Evolutionary conservation across 1,140 invertebrate species (phyloP).

Genomic region (Papilio xuthus): DNA sequence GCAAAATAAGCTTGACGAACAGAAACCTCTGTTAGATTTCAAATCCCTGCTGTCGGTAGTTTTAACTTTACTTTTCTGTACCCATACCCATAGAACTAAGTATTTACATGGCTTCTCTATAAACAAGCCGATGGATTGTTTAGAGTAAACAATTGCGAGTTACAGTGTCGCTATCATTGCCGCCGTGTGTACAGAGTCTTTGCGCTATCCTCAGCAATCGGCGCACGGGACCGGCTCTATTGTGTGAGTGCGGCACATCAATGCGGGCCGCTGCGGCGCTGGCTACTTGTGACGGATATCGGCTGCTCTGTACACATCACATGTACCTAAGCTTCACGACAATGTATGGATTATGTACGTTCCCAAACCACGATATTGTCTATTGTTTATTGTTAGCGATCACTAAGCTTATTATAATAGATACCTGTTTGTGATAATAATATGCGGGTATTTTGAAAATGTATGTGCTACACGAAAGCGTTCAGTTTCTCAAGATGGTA

Average conservation of each 20-base stretch:
- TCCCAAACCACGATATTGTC: neutral
- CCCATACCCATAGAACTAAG: neutral
- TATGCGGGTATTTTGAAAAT: neutral
- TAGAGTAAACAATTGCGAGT: neutral
- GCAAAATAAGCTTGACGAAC: too few species aligned
- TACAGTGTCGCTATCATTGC: neutral
- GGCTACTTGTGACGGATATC: neutral
- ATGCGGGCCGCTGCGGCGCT: too few species aligned
- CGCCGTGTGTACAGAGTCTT: neutral
- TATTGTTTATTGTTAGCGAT: neutral
- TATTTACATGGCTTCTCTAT: neutral
- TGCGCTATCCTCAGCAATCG: too few species aligned
- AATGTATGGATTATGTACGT: neutral
- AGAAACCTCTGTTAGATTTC: too few species aligned
- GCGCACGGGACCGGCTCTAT: neutral
- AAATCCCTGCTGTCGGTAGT: too few species aligned
- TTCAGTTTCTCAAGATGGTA: too few species aligned
- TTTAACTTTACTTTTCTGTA: too few species aligned
- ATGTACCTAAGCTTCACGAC: neutral
- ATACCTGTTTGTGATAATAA: neutral
- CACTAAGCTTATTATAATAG: neutral
- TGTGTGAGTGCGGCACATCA: neutral
- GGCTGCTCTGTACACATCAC: conserved; percentile 1
- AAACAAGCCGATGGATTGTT: neutral
- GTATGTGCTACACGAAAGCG: too few species aligned